Base-by-base conservation (phyloP, 2,888 invertebrate genomes). In the Cordylochernes scorpioides region DNA sequence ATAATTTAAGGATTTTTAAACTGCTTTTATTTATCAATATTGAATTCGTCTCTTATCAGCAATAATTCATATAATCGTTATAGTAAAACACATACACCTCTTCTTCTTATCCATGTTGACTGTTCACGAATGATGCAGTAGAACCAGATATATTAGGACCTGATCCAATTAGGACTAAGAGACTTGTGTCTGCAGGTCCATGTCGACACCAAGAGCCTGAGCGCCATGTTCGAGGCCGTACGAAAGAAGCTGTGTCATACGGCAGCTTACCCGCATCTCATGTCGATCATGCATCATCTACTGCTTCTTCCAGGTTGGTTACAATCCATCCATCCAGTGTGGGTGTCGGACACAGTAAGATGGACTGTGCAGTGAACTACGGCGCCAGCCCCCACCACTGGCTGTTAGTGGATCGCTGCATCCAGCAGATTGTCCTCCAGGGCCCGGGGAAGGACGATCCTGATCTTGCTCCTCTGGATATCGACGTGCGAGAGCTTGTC, bases 141-240 rank as follows among this genome's bases (percentile, higher is more conserved):
- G n/a, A n/a, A n/a, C n/a, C n/a, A n/a, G n/a, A n/a, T n/a, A n/a
- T n/a, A n/a, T n/a, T n/a, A n/a, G n/a, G n/a, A n/a, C n/a, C n/a
- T n/a, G n/a, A n/a, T n/a, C n/a, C n/a, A n/a, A n/a, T n/a, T n/a
- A n/a, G n/a, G n/a, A n/a, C n/a, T n/a, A n/a, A n/a, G n/a, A n/a
- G n/a, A n/a, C n/a, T 13, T 31, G 26, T 35, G 28, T 44, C 44
- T 44, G 7, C 43, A 60, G 59, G 75, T 77, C 43, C 84, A 86
- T 53, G 70, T 88, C 28, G 86, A 88, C 51, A 80, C 78, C 1
- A 84, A 82, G 57, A 86, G 84, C 52, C 82, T 86, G 2, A 67
- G 71, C 1, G 64, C 69, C 28, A 86, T 88, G 84, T 84, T 88
- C 49, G 84, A 86, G 48, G 57, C 84, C 40, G 51, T 88, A 39